Percentiles rank a stretch among this genome's conserved stretches.
Evolutionary conservation across 2,888 invertebrate genomes (phyloP).

Genomic region (Macrosoma leucophasiata): DNA sequence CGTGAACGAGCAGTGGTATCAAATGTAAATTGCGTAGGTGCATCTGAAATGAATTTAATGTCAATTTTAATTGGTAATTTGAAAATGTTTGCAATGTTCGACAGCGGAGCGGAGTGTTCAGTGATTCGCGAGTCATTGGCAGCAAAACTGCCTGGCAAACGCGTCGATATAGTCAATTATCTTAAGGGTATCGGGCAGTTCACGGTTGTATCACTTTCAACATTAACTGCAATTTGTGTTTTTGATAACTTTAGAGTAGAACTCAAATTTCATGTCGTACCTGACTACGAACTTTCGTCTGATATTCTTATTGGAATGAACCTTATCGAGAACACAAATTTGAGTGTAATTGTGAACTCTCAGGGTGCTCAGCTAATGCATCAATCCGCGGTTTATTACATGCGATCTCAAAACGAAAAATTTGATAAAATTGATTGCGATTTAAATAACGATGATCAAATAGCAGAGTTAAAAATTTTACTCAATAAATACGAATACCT

Average conservation of each 20-base stretch:
- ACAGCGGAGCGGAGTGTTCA: constrained; percentile 1
- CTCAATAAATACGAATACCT: constrained; percentile 2
- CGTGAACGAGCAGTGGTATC: too few species aligned
- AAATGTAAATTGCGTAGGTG: too few species aligned
- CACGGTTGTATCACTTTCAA: constrained; percentile 7
- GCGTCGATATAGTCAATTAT: too few species aligned
- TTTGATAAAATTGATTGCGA: constrained; percentile 3
- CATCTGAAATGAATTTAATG: too few species aligned
- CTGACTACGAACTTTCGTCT: constrained; percentile 11
- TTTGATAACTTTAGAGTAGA: constrained; percentile 11
- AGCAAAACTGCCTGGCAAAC: too few species aligned
- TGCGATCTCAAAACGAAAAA: too few species aligned
- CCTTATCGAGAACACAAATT: constrained; percentile 4
- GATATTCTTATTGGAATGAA: constrained; percentile 11
- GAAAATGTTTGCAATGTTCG: too few species aligned
- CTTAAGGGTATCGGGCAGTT: constrained; percentile 8
- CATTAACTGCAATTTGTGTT: constrained; percentile 6
- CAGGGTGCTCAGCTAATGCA: constrained; percentile 1
- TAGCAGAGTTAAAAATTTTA: background rate
- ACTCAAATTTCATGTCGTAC: constrained; percentile 7
- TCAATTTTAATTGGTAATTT: too few species aligned
- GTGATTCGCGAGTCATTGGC: constrained; percentile 5
- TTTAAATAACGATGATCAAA: background rate
- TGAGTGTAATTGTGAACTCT: constrained; percentile 7
- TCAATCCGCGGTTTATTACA: too few species aligned